Evolutionary conservation across 2,797 vertebrate genomes (phyloP), one percentile per base, ranked within the genome.

Genomic region (Antrozous pallidus): DNA sequence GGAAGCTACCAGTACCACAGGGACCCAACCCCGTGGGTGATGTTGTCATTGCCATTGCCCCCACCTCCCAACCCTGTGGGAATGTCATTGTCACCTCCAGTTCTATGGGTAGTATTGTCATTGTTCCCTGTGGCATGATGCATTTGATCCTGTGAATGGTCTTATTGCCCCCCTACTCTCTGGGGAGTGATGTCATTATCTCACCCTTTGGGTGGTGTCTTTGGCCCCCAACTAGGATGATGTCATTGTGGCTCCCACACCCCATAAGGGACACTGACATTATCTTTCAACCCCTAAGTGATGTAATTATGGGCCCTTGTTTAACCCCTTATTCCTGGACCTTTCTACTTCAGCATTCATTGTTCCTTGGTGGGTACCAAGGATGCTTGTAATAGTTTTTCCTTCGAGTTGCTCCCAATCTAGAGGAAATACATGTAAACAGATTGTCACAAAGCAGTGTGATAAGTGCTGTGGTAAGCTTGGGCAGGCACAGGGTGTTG

Each of bases 21-120:
- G 99, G 99, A 98, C 99, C 99, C 87, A 99, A 99, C 98, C 99
- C 99, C n/a, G 99, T 99, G 97, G 98, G 99, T 98, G 95, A 96
- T 61, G 54, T 2, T 0, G 36, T 61, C 85, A 67, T 86, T 96
- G 0, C 0, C 1, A 58, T 75, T 92, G 86, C n/a, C 33, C 54
- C 12, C 49, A 58, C 10, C 33, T 31, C 47, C 54, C 1, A 16
- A 2, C 49, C 61, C 89, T 70, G 26, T 90, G 83, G 74, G 90
- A 94, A 71, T 94, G 85, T 93, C 92, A 67, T 73, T 88, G 83
- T 83, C 51, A 74, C 86, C 54, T 33, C 38, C 42, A 94, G 11
- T 40, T 89, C 89, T 88, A 42, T 70, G 87, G 75, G 56, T 91
- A 67, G 71, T 84, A 63, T 87, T 79, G 42, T 58, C 40, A 61